Conservation (phyloP, 2,797 vertebrate genomes). For the Xiphophorus birchmanni region DNA sequence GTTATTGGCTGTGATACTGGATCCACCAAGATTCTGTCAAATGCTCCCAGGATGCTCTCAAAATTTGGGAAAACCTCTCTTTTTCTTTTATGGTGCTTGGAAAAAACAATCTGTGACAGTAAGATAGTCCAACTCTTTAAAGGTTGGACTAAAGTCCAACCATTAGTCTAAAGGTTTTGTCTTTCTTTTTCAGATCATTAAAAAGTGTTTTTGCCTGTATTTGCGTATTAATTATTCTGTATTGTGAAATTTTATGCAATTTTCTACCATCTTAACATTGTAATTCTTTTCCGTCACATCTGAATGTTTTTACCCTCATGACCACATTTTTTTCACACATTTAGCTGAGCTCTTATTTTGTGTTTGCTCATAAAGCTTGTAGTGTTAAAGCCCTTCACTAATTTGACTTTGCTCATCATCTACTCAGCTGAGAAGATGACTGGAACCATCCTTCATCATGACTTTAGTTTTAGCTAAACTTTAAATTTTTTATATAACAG, state of each 20-base stretch:
- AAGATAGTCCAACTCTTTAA: background rate
- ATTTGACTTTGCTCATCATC: background rate
- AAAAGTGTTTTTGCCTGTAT: background rate
- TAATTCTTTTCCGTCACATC: background rate
- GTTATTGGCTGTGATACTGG: constrained; percentile 1
- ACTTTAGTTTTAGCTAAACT: background rate
- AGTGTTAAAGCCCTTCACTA: background rate
- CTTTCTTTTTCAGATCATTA: background rate
- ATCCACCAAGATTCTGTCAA: background rate
- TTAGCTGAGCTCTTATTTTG: background rate
- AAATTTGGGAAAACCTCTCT: background rate
- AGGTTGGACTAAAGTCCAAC: too few relatives aligned
- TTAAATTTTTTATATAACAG: background rate
- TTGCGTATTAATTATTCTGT: background rate
- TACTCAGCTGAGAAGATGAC: background rate
- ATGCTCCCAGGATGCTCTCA: constrained; percentile 3
- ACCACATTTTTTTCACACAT: background rate
- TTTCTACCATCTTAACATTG: background rate
- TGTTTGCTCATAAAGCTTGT: background rate
- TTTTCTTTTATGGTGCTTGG: background rate
- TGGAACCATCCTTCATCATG: background rate
- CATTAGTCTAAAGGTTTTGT: background rate
- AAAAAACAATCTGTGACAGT: background rate
- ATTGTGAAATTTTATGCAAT: background rate
- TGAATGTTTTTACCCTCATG: background rate